Evolutionary conservation across 2,888 invertebrate genomes (phyloP).

Genomic region (Galerucella nymphaeae): DNA sequence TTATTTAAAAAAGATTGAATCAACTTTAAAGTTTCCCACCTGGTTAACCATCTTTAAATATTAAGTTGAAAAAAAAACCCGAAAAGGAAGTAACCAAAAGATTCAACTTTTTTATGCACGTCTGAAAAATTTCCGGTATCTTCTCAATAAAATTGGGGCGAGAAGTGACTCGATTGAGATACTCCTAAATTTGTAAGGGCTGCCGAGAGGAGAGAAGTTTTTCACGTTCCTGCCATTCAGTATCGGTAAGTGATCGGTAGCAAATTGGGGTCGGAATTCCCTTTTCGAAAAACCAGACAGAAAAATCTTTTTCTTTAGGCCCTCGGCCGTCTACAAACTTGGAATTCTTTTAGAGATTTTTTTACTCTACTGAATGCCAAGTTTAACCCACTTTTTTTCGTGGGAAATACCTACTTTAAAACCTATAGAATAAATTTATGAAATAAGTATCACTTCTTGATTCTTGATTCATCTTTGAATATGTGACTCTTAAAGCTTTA

Average conservation of each 20-base stretch:
- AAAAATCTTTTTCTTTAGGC: conserved; percentile 43
- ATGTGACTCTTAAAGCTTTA: conserved; percentile 28
- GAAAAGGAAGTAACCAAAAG: conserved; percentile 26
- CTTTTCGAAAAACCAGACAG: conserved; percentile 42
- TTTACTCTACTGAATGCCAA: conserved; percentile 37
- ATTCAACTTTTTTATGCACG: conserved; percentile 39
- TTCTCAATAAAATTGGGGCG: conserved; percentile 52
- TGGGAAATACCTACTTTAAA: conserved; percentile 38
- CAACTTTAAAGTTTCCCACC: conserved; percentile 27
- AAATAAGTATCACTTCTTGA: conserved; percentile 24
- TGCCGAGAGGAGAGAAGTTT: conserved; percentile 48
- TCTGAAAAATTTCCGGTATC: conserved; percentile 54
- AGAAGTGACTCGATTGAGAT: conserved; percentile 52
- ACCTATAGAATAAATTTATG: too few species aligned
- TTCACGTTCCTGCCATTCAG: conserved; percentile 50
- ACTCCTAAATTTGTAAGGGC: conserved; percentile 38
- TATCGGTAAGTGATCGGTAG: conserved; percentile 52
- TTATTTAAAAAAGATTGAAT: not conserved
- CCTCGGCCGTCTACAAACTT: conserved; percentile 46
- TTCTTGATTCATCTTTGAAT: conserved; percentile 37
- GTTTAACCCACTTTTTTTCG: conserved; percentile 51
- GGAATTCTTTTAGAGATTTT: conserved; percentile 48
- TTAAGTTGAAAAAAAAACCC: conserved; percentile 42
- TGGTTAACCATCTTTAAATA: conserved; percentile 47
- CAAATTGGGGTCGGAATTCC: conserved; percentile 50